Base-by-base conservation (phyloP, 2,888 invertebrate species). In the Philopedon plagiatum region DNA sequence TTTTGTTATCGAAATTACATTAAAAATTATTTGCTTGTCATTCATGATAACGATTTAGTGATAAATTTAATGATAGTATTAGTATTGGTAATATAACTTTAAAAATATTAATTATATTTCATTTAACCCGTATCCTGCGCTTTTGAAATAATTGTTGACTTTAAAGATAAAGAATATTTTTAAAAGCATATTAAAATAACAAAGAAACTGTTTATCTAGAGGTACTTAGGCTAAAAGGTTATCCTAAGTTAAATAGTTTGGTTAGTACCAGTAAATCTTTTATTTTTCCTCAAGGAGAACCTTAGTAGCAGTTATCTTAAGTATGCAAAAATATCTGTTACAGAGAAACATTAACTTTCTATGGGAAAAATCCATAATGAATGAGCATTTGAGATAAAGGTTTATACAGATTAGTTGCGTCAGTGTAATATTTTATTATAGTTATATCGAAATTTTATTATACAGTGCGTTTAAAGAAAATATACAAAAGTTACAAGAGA, bases 361-460 rank as follows among this genome's bases (percentile, higher is more conserved):
- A 46, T 46, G 46, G 46, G 46, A 46, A 46, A 46, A 8, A 21
- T 23, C n/a, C 46, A 2, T n/a, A 39, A n/a, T n/a, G n/a, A 39
- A 46, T 9, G 23, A 23, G 23, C 5, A n/a, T 8, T 23, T 46
- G 11, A n/a, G 46, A 46, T 46, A 46, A n/a, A 3, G 15, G 3
- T 39, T 13, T 15, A n/a, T n/a, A n/a, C n/a, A n/a, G 39, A 13
- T 39, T 11, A 21, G 23, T 3, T 1, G 0, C n/a, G n/a, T n/a
- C n/a, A n/a, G n/a, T n/a, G n/a, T n/a, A n/a, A n/a, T n/a, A n/a
- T n/a, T n/a, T n/a, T n/a, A n/a, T n/a, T n/a, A n/a, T n/a, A n/a
- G n/a, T 13, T 13, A 39, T 13, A 26, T 26, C 7, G 26, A n/a
- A n/a, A n/a, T n/a, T n/a, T n/a, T n/a, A n/a, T n/a, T n/a, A n/a